Base-by-base conservation (phyloP, 2,797 vertebrate species). In the Gymnopithys bicolor region DNA sequence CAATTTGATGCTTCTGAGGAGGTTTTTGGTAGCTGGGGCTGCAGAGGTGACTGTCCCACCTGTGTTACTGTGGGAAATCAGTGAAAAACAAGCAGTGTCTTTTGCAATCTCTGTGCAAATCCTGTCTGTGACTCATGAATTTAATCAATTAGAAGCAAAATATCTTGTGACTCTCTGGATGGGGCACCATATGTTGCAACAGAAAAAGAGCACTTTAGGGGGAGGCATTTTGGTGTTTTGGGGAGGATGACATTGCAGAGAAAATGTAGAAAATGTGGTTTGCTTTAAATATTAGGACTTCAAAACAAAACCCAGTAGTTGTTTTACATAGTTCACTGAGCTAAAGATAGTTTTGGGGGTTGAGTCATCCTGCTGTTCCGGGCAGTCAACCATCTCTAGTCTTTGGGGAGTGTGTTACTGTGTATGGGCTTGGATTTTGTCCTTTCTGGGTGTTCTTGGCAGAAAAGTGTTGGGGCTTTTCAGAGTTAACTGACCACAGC, bases 81-180 rank as follows among this genome's bases (percentile, higher is more conserved):
- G 14, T 74, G 79, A 74, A 73, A 94, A 93, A 74, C n/a, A 81
- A 87, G 68, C 49, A 11, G 14, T 63, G 56, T 71, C 60, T 60
- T 79, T 90, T 85, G 43, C 85, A 93, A 45, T 73, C 75, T 48
- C 5, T 53, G 79, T 87, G 94, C 80, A 69, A 58, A 82, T 89
- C 79, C 68, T 52, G 43, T 9, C 45, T 87, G 53, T 91, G 93
- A 96, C 79, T 96, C 89, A 93, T 80, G 82, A 85, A 45, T 88
- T 87, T 94, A 88, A 91, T 95, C 88, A 74, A 93, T 93, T 90
- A 81, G 73, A 80, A 88, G 77, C 66, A 94, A 93, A 91, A 89
- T 88, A 79, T 90, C 85, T 94, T 68, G 53, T 95, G 92, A 90
- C 86, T 95, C 60, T 64, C 82, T 90, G 83, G 76, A 88, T 93